Base-by-base conservation (phyloP, 2,888 invertebrate species). In the Aquatica leii region DNA sequence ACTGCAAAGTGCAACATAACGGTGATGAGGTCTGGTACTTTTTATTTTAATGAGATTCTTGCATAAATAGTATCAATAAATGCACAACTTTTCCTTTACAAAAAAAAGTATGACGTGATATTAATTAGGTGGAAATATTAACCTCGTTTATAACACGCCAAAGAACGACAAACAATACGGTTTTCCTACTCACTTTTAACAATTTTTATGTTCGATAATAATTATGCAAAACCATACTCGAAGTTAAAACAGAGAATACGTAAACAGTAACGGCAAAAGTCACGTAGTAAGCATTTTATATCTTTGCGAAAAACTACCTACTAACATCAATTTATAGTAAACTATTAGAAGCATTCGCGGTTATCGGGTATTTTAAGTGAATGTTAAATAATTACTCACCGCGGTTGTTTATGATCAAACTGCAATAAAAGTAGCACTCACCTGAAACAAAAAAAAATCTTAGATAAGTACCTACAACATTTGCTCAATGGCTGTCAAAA, bases 241-340 rank as follows among this genome's bases (percentile, higher is more conserved):
- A 49, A 43, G 60, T 64, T 64, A 63, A 67, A 66, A 70, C 71
- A 64, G 58, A 65, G 72, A 74, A 74, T 74, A 72, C 72, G 52
- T 62, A 73, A 73, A 61, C 46, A 56, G 54, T 69, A 69, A 72
- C 71, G 71, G 71, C 63, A 61, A 65, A 66, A 59, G 53, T 54
- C 62, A 37, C 60, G 43, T 54, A 50, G 50, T 64, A 46, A 18
- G 61, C 59, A 61, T 68, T 68, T 66, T 66, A 49, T 51, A 57
- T 68, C 66, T 56, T 48, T 35, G 40, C 24, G 18, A 51, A 53
- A 60, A 50, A 62, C 59, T 65, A 67, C 62, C 59, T 65, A 67
- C 62, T 65, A 62, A 67, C 67, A 62, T 67, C 59, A 59, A 67
- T 67, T 65, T 67, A 62, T 57, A 50, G 50, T 46, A 50, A 50